Percentiles rank a stretch among this genome's conserved stretches.
Evolutionary conservation across 2,797 vertebrate genomes (phyloP).

Genomic region (Poeciliopsis presidionis): DNA sequence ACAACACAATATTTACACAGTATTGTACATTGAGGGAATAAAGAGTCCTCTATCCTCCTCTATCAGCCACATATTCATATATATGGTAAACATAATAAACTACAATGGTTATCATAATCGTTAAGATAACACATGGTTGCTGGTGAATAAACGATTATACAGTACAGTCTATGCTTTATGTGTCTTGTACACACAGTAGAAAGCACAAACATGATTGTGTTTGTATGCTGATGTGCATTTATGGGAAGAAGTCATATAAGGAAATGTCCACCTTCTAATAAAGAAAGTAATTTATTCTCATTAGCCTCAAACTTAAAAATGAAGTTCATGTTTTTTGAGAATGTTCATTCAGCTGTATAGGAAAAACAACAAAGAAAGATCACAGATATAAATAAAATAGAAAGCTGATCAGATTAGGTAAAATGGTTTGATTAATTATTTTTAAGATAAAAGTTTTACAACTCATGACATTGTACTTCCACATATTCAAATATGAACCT

Average conservation of each 20-base stretch:
- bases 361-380: background rate
- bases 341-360: constrained; percentile 5
- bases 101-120: constrained; percentile 68
- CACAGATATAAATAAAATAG: background rate
- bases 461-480: background rate
- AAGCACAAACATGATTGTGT: constrained; percentile 75
- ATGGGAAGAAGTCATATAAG: constrained; percentile 11
- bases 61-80: constrained; percentile 58
- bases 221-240: constrained; percentile 16
- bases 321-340: too few relatives aligned
- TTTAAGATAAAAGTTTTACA: background rate
- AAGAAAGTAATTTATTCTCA: background rate
- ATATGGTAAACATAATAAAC: constrained; percentile 60
- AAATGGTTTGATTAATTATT: background rate
- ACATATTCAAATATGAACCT: background rate
- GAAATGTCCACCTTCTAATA: background rate
- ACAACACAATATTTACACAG: constrained; percentile 87
- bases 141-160: constrained; percentile 69
- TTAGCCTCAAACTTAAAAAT: background rate
- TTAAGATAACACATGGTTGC: constrained; percentile 68
- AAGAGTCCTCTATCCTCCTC: constrained; percentile 61
- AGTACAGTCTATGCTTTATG: constrained; percentile 78
- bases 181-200: constrained; percentile 82
- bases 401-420: background rate
- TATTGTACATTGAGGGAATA: constrained; percentile 83